These are phyloP conservation scores for Ichneumoninae sp. DNA, from an alignment of 2,888 invertebrate genomes.

Conservation along the genomic window DNA sequence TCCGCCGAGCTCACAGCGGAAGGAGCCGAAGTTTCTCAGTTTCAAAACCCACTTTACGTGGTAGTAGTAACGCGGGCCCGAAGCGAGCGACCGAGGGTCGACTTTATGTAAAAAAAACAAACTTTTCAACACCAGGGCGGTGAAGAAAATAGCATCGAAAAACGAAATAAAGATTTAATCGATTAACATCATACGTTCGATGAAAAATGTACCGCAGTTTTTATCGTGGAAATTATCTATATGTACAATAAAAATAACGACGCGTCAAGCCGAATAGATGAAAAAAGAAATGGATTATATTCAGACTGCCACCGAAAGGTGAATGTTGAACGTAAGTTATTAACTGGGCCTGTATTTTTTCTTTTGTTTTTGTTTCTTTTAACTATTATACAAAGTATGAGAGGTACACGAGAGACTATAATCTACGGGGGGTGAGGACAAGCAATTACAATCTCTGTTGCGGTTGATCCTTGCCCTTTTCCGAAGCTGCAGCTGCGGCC, in stretches of 20 bases:
- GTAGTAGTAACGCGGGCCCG: background rate
- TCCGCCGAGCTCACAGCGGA: background rate
- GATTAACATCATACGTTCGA: constrained; percentile 3
- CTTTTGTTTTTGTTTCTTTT: constrained; percentile 65
- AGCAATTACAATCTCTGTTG: constrained; percentile 75
- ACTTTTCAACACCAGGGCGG: background rate
- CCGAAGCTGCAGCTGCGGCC: constrained; percentile 41
- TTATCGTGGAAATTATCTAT: constrained; percentile 1
- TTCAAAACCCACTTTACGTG: constrained; percentile 30
- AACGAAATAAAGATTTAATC: constrained; percentile 4
- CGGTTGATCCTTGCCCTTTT: constrained; percentile 70
- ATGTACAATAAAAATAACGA: constrained; percentile 3
- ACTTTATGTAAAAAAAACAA: background rate
- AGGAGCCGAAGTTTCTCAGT: constrained; percentile 11
- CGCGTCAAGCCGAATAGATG: background rate
- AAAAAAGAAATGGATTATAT: background rate
- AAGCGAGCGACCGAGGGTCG: background rate
- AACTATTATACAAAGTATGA: constrained; percentile 79
- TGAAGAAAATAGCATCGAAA: background rate
- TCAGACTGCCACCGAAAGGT: background rate
- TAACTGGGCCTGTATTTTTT: constrained; percentile 46
- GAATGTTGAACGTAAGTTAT: constrained; percentile 33
- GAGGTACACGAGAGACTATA: constrained; percentile 73
- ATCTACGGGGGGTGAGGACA: constrained; percentile 66
- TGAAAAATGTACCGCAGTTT: background rate